These are phyloP conservation scores for Apamea sordens DNA, from an alignment of 2,888 invertebrate species.

Conservation along the genomic window DNA sequence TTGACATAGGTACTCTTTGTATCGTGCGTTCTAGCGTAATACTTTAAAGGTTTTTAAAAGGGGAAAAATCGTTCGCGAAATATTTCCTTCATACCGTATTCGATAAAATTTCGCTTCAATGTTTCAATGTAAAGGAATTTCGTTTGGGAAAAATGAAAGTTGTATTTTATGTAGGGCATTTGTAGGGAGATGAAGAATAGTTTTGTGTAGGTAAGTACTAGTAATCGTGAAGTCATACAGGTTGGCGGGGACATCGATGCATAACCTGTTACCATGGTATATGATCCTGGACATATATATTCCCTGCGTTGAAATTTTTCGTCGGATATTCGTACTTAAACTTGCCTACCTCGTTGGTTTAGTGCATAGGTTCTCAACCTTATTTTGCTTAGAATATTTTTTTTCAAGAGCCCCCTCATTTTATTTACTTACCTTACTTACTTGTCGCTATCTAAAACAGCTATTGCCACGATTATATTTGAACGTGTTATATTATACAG, in stretches of 20 bases:
- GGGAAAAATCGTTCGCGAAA: constrained; percentile 55
- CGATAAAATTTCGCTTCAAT: constrained; percentile 55
- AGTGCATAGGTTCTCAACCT: too few species aligned
- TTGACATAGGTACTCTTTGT: constrained; percentile 45
- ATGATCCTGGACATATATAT: too few species aligned
- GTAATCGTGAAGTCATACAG: background rate
- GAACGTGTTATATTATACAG: too few species aligned
- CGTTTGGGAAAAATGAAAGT: constrained; percentile 37
- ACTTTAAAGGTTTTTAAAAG: constrained; percentile 58
- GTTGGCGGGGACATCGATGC: background rate
- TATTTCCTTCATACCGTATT: constrained; percentile 56
- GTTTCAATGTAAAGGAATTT: constrained; percentile 55
- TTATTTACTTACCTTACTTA: too few species aligned
- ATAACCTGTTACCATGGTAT: too few species aligned
- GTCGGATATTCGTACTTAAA: too few species aligned
- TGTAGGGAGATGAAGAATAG: constrained; percentile 13
- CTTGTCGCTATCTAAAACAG: too few species aligned
- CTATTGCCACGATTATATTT: too few species aligned
- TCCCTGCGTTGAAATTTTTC: too few species aligned
- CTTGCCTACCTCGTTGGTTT: too few species aligned
- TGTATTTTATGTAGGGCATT: constrained; percentile 6
- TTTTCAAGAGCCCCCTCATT: too few species aligned
- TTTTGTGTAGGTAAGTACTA: constrained; percentile 2
- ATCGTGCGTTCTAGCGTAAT: constrained; percentile 32
- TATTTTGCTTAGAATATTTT: too few species aligned